Conservation (phyloP, 2,113 vertebrate genomes). For the Nyctereutes procyonoides region DNA sequence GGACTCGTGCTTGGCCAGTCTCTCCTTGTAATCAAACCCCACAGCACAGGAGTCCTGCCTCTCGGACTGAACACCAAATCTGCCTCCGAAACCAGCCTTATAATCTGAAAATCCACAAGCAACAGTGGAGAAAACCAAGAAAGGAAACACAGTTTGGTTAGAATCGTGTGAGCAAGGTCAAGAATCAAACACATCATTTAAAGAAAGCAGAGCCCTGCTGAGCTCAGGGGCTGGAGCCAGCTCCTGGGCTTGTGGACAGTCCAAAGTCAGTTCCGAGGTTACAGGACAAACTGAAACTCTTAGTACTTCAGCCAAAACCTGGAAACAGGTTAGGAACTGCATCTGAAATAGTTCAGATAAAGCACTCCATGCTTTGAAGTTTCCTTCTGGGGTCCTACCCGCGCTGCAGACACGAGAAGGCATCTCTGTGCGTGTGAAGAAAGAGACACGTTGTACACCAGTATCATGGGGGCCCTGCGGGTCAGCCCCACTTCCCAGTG, state of each 20-base stretch:
- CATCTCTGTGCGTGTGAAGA: background rate
- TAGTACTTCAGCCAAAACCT: background rate
- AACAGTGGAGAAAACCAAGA: constrained; percentile 64
- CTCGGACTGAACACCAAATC: constrained; percentile 93
- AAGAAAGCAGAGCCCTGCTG: background rate
- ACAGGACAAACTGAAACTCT: background rate
- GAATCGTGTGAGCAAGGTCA: background rate
- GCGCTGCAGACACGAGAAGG: background rate
- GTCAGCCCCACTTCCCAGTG: accelerated
- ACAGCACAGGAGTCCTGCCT: constrained; percentile 93
- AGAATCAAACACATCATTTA: accelerated
- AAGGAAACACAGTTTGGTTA: constrained; percentile 75
- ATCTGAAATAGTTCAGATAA: accelerated
- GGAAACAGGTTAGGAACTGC: background rate
- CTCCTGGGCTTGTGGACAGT: accelerated
- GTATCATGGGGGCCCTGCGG: background rate
- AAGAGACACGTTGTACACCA: background rate
- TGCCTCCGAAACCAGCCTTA: constrained; percentile 96
- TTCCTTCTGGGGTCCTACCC: background rate
- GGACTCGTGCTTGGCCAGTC: constrained; percentile 93
- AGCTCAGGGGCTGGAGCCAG: accelerated
- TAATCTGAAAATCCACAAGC: constrained; percentile 91
- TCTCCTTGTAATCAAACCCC: constrained; percentile 96
- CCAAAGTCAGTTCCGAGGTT: accelerated
- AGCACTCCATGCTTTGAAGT: background rate